Evolutionary conservation across 2,113 vertebrate species (phyloP).

Genomic region (Sisor rabdophorus): DNA sequence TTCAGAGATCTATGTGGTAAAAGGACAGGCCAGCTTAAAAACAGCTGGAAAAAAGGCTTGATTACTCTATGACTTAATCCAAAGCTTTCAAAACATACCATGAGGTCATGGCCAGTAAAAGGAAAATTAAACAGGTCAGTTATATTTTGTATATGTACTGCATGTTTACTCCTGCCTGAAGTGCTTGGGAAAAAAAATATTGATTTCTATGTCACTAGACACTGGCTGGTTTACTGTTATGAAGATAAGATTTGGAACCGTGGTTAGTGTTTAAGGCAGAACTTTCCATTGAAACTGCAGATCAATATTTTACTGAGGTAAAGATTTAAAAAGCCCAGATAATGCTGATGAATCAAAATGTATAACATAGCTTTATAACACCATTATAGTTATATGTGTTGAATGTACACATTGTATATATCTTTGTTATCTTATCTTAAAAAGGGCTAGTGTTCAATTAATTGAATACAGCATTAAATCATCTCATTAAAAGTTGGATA

Average conservation of each 20-base stretch:
- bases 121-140: slow-evolving; percentile 23
- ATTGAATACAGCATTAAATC: slow-evolving; percentile 1
- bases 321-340: neutral
- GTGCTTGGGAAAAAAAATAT: neutral
- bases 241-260: neutral
- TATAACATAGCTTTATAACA: neutral
- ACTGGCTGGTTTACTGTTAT: slow-evolving; percentile 3
- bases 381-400: slow-evolving; percentile 1
- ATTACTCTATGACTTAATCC: slow-evolving; percentile 41
- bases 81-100: slow-evolving; percentile 28
- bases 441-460: neutral
- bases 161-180: neutral
- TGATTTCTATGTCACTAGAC: neutral
- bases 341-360: slow-evolving; percentile 6
- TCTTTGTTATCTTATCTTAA: neutral
- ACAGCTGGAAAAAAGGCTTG: slow-evolving; percentile 14
- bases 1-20: slow-evolving; percentile 22
- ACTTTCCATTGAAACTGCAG: neutral
- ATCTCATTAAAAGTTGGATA: neutral
- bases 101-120: slow-evolving; percentile 37
- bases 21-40: slow-evolving; percentile 28
- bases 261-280: neutral
- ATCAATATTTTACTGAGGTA: neutral
- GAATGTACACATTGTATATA: neutral
- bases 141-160: slow-evolving; percentile 30